Conservation (phyloP, 1,140 invertebrate species). For the Dufourea novaeangliae region DNA sequence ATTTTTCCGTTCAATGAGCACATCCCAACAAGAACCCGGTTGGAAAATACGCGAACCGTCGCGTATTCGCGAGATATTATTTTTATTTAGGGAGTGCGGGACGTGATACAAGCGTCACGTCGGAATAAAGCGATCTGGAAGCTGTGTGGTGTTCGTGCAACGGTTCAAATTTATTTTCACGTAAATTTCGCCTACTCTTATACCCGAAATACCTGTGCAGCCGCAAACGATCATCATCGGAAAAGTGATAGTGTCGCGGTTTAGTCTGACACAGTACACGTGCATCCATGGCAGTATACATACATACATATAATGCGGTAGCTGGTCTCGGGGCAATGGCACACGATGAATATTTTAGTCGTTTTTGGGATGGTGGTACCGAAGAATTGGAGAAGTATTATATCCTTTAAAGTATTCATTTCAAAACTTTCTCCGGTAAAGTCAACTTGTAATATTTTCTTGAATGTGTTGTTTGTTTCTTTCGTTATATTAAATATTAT, state of each 20-base stretch:
- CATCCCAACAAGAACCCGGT: background rate
- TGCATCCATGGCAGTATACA: too few relatives aligned
- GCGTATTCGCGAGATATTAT: background rate
- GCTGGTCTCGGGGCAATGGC: constrained; percentile 13
- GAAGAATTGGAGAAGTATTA: constrained; percentile 9
- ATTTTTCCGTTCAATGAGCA: background rate
- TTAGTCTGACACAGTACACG: constrained; percentile 31
- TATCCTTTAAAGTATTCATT: background rate
- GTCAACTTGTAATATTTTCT: too few relatives aligned
- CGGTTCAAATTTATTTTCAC: constrained; percentile 47
- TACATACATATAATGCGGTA: background rate
- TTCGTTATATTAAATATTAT: too few relatives aligned
- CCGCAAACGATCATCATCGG: constrained; percentile 51
- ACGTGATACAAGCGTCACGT: background rate
- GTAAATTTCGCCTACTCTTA: constrained; percentile 48
- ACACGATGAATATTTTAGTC: constrained; percentile 43
- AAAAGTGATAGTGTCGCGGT: constrained; percentile 54
- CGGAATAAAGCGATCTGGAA: constrained; percentile 37
- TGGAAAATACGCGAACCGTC: background rate
- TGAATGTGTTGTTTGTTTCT: too few relatives aligned
- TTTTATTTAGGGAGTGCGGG: constrained; percentile 18
- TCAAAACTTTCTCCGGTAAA: background rate
- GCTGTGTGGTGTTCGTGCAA: constrained; percentile 17
- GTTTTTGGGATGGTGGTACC: background rate
- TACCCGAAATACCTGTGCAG: constrained; percentile 41